Base-by-base conservation (phyloP, 2,797 vertebrate genomes). In the Podarcis lilfordi region DNA sequence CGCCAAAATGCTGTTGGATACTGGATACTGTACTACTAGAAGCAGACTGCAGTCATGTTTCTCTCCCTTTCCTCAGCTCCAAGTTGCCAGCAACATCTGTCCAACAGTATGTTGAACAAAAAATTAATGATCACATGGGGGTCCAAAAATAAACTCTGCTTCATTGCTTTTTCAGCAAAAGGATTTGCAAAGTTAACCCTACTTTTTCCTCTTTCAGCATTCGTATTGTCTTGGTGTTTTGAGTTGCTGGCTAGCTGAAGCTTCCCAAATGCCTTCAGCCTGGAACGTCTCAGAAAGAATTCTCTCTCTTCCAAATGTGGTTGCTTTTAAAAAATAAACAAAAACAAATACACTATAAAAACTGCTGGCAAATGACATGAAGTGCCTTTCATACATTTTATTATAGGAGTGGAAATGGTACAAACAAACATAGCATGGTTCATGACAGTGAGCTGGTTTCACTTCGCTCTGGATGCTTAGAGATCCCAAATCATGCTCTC, bases 151-250 rank as follows among this genome's bases (percentile, higher is more conserved):
- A 43, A 78, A 66, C 1, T 5, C 10, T 75, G 15, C 19, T 37
- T 15, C 1, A 23, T 74, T 75, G 32, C 4, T 35, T 81, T 79
- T 64, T 66, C 55, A 32, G 61, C 83, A 40, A 40, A 66, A 76
- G 5, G 23, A 29, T 64, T 4, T 37, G 0, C 59, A 85, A 93
- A 4, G 10, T 82, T 27, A 32, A 72, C 7, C 21, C 37, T 78
- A 69, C 50, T 50, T 61, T 35, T 90, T 86, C 80, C 29, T 82
- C 29, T 86, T 80, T 3, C 91, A 95, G 94, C 0, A 84, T 95
- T 91, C 91, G 93, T 80, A 94, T 0, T 0, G 2, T 95, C 88
- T 87, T 96, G 84, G 82, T 91, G 69, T 94, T 94, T 50, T 94
- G 91, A 95, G 74, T 82, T 89, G 85, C 43, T 1, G 11, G 1